phyloP scores from a whole-genome alignment of 1,140 invertebrate species.

The Aphaenogaster rudis region DNA sequence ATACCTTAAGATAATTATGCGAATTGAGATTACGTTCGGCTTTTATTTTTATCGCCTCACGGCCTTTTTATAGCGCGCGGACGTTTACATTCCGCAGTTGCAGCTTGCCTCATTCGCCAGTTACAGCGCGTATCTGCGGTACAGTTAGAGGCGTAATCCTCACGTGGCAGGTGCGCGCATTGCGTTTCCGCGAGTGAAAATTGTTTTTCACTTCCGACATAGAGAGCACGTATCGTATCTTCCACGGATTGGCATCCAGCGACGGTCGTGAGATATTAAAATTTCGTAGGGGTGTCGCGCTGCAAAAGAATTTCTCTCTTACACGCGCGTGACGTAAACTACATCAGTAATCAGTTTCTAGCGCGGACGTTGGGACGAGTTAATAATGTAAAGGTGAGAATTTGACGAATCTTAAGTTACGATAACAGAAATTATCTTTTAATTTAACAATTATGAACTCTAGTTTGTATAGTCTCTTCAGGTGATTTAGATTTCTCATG shows the following conservation, averaged over 20 bases:
- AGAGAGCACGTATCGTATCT: conserved; percentile 42
- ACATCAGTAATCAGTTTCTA: not conserved
- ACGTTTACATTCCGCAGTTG: conserved; percentile 15
- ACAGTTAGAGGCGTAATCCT: conserved; percentile 67
- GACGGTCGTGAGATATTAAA: conserved; percentile 27
- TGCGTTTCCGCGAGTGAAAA: conserved; percentile 49
- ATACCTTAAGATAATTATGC: not conserved
- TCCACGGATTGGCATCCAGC: not conserved
- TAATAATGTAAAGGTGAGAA: not conserved
- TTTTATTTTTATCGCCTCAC: conserved; percentile 13
- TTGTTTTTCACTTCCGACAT: conserved; percentile 9
- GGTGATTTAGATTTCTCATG: not conserved
- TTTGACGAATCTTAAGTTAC: not conserved
- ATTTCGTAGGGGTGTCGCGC: conserved; percentile 16
- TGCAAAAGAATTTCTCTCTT: not conserved
- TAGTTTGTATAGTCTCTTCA: not conserved
- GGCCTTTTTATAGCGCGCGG: not conserved
- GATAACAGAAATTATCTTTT: not conserved
- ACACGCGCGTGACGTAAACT: not conserved
- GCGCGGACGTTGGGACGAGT: not conserved
- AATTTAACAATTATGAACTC: not conserved
- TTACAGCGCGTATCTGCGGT: conserved; percentile 42
- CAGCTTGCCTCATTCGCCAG: conserved; percentile 34
- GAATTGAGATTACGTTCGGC: not conserved
- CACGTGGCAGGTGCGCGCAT: conserved; percentile 54